Conservation (phyloP, 2,113 vertebrate species). For the Struthidea cinerea region DNA sequence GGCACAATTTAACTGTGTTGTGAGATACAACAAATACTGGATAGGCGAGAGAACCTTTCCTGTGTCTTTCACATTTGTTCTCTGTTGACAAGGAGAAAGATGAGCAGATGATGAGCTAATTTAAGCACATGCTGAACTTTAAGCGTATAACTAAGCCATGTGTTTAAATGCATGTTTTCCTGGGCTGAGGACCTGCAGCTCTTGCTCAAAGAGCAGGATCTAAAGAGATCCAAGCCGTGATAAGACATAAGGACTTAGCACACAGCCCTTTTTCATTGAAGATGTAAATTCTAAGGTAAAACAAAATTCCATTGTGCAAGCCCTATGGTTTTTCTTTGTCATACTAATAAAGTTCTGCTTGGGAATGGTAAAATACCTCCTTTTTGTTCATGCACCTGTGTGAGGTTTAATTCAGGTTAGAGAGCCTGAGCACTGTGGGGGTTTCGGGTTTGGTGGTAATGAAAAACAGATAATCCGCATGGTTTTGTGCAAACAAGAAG, state of each 20-base stretch:
- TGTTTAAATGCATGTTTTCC: background rate
- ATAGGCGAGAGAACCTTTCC: background rate
- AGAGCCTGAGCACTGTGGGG: background rate
- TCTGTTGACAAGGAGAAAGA: conserved; percentile 11
- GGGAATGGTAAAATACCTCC: background rate
- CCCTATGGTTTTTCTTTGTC: background rate
- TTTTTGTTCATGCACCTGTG: conserved; percentile 50
- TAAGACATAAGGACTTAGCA: background rate
- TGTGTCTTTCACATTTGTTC: background rate
- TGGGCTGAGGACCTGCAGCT: background rate
- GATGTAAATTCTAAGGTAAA: background rate
- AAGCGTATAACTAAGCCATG: background rate
- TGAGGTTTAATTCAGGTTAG: conserved; percentile 43
- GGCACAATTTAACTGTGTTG: conserved; percentile 51
- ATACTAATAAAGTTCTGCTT: background rate
- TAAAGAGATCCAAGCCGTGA: background rate
- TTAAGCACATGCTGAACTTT: conserved; percentile 22
- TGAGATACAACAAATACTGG: conserved; percentile 34
- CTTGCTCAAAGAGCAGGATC: background rate
- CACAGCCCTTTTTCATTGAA: background rate
- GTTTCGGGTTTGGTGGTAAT: conserved; percentile 58
- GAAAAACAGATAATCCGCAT: conserved; percentile 43
- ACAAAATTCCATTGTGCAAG: background rate
- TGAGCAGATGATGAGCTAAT: conserved; percentile 26
- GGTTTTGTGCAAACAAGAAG: conserved; percentile 60